Base-by-base conservation (phyloP, 35 echinoderm and acorn worm genomes). In the Chiridota heheva region DNA sequence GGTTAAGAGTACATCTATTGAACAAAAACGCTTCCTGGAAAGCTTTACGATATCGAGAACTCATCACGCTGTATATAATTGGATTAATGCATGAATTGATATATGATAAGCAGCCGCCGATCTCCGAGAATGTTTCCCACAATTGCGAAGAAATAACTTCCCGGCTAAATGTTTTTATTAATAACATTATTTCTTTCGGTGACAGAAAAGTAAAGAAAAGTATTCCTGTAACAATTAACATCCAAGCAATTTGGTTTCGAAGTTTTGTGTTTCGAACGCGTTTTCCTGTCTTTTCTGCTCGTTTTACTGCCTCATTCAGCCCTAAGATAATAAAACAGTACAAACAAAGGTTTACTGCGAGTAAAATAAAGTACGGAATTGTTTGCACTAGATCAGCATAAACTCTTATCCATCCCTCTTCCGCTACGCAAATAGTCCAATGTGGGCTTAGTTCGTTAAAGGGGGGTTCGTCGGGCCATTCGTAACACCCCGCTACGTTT, bases 241-340 rank as follows among this genome's bases (percentile, higher is more conserved):
- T 93, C 84, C 84, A 87, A n/a, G 84, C 86, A 55, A 93, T 93
- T 49, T 93, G 84, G 70, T 93, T 93, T 46, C 90, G 76, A 40
- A 87, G 36, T 48, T 80, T 81, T 49, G 81, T 76, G 48, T 88
- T 95, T 12, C 86, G 87, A 67, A 88, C 76, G 36, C 69, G 72
- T 36, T 82, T 72, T 3, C 78, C 70, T 4, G 85, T 88, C 7
- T 82, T 58, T 15, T 75, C 42, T 4, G 77, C 84, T 39, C 84
- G 53, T 58, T 87, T 87, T 10, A 88, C 72, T 2, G 78, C 78
- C 40, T 28, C 35, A 31, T 58, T 82, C 18, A 96, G 35, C n/a
- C 76, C 47, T 3, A 10, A n/a, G 20, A 89, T 72, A 34, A 96
- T 96, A 25, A 55, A 58, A 2, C 34, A 20, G 40, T 90, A 90